Conservation (phyloP, 2,888 invertebrate genomes). For the Drosophila paramelanica region DNA sequence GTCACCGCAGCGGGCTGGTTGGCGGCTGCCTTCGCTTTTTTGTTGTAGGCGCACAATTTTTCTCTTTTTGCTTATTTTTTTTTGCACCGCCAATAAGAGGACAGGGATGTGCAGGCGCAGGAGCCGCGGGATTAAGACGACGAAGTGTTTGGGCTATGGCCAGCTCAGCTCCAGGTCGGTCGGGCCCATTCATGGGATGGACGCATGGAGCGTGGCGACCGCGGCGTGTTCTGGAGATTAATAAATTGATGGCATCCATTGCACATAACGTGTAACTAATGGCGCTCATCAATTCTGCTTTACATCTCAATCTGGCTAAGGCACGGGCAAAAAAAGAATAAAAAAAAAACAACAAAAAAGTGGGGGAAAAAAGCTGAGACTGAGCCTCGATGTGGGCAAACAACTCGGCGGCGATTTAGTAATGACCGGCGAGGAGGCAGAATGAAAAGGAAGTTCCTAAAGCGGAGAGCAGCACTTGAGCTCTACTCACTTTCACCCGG, state of each 20-base stretch:
- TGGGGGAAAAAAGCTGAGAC: slow-evolving; percentile 15
- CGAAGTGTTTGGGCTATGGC: slow-evolving; percentile 57
- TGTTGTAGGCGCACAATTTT: slow-evolving; percentile 61
- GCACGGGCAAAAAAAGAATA: slow-evolving; percentile 51
- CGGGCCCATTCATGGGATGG: slow-evolving; percentile 50
- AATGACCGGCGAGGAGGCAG: slow-evolving; percentile 62
- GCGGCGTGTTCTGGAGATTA: slow-evolving; percentile 85
- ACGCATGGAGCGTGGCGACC: slow-evolving; percentile 32
- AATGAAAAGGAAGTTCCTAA: slow-evolving; percentile 39
- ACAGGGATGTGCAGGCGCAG: slow-evolving; percentile 17
- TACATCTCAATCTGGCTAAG: slow-evolving; percentile 86
- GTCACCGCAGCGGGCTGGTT: slow-evolving; percentile 69
- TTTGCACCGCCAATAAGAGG: slow-evolving; percentile 46
- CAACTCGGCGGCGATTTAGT: slow-evolving; percentile 51
- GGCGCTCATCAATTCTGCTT: slow-evolving; percentile 86
- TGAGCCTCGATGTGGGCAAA: slow-evolving; percentile 45
- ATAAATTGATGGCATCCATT: slow-evolving; percentile 86
- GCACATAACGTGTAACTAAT: slow-evolving; percentile 86
- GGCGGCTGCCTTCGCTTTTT: slow-evolving; percentile 24
- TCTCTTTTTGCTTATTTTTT: slow-evolving; percentile 20
- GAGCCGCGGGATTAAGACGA: slow-evolving; percentile 71
- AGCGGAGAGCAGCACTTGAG: slow-evolving; percentile 45
- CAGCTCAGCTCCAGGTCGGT: slow-evolving; percentile 31
- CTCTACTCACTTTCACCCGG: slow-evolving; percentile 56
- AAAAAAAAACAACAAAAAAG: slow-evolving; percentile 13